Base-by-base conservation (phyloP, 1,140 invertebrate species). In the Mizuhopecten yessoensis region DNA sequence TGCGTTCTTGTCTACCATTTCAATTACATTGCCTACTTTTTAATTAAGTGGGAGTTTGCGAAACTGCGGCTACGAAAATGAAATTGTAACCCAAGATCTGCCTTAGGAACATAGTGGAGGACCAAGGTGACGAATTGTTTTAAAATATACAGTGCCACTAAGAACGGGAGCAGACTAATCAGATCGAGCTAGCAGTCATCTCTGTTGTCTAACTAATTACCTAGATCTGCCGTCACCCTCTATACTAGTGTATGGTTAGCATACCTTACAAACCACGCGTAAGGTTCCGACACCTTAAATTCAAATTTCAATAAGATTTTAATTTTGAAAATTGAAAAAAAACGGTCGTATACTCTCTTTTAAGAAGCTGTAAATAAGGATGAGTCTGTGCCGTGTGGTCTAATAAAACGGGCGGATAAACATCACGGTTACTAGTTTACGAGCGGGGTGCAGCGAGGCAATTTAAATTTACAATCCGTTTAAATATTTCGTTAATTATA, bases 231-330 rank as follows among this genome's bases (percentile, higher is more conserved):
- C 45, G 23, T 75, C 57, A 39, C 36, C 36, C 23, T 3, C 17
- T n/a, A 5, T 29, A 75, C 29, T n/a, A 75, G 23, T 5, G n/a
- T 7, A 75, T 5, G 17, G n/a, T 75, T 75, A 5, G 5, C 57
- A 3, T 75, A 75, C 57, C 57, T n/a, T 75, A 75, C n/a, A 75
- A 75, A 75, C 17, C 5, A 29, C 57, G 3, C 23, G 42, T 45
- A 45, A 45, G 9, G 9, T 17, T 45, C 17, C 42, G 17, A 1
- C 17, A 20, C 9, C 9, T 45, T 45, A 20, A 45, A 13, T 15
- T 45, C n/a, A 75, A 75, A 29, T 75, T 75, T 75, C 57, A 75
- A 75, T 75, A 75, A 29, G 57, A n/a, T 75, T 75, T 75, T 75
- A 75, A n/a, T 75, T 75, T 75, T 75, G 57, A 75, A 75, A 75